Base-by-base conservation (phyloP, 2,797 vertebrate species). In the Microctenopoma lineatum region DNA sequence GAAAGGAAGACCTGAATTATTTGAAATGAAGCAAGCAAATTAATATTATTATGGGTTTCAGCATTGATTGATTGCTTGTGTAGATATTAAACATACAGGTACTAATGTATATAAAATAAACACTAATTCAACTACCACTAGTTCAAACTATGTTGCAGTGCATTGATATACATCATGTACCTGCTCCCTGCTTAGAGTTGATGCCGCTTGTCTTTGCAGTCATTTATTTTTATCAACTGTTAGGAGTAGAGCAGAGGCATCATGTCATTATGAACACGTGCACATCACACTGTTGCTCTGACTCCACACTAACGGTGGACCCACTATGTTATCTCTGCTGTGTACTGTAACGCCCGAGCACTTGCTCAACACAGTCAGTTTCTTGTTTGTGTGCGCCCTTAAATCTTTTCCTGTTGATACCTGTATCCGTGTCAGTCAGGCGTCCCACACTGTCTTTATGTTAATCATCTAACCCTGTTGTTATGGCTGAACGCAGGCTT, bases 401-500 rank as follows among this genome's bases (percentile, higher is more conserved):
- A 13, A 47, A 55, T 70, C 3, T 16, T 34, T 70, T 65, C 50
- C 51, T 54, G 44, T 53, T 39, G 16, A 44, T 38, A 14, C 2
- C 0, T 47, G 9, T n/a, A 38, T 26, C 42, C 36, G 9, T 15
- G 41, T 50, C 25, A 52, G 46, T 62, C 57, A 51, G 61, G 42
- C 56, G 53, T 27, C 32, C 57, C 25, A 5, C 3, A 1, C 7
- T 45, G 25, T 41, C 42, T 41, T 44, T 36, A 21, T 59, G 34
- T 48, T 67, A 29, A 73, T 73, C 13, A 47, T 4, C 12, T 5
- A 46, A 13, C 7, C 25, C 64, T 18, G 62, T 48, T 73, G 55
- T 66, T 18, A 12, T 61, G 52, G 54, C 71, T 25, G 61, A 42
- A 25, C 36, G 7, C 68, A 45, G 3, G 32, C 46, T 64, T 72